Conservation (phyloP, 2,113 vertebrate genomes). For the Dascyllus trimaculatus region DNA sequence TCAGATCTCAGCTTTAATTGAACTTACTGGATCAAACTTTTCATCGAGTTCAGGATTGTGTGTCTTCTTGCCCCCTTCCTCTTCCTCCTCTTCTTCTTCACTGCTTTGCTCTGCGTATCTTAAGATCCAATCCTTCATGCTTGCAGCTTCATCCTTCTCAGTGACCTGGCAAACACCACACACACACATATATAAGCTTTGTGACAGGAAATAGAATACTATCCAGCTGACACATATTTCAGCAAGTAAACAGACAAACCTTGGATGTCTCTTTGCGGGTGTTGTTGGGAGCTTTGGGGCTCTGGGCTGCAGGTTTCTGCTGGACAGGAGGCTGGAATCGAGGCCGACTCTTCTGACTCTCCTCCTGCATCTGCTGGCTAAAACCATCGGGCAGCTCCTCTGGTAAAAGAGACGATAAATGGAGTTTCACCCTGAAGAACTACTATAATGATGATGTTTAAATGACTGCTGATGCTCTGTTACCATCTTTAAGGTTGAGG, state of each 20-base stretch:
- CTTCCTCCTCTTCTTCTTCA: conserved; percentile 76
- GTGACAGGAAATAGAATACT: background rate
- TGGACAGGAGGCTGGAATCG: conserved; percentile 86
- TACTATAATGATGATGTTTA: background rate
- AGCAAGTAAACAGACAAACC: conserved; percentile 74
- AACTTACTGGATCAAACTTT: conserved; percentile 94
- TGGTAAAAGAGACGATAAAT: conserved; percentile 60
- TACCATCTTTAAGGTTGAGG: conserved; percentile 95
- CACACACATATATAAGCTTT: background rate
- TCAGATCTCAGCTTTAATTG: background rate
- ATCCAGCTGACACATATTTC: background rate
- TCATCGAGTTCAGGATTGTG: conserved; percentile 84
- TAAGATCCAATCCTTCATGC: conserved; percentile 96
- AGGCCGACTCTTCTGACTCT: conserved; percentile 88
- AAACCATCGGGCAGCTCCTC: conserved; percentile 97
- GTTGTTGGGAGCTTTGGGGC: conserved; percentile 64
- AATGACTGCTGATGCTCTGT: background rate
- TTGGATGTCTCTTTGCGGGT: conserved; percentile 74
- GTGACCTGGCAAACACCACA: conserved; percentile 52
- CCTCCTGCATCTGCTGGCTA: conserved; percentile 94
- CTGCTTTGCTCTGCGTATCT: conserved; percentile 90
- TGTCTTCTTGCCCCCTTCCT: conserved; percentile 55
- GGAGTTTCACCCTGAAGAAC: background rate
- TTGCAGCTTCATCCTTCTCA: conserved; percentile 83
- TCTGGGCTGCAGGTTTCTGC: conserved; percentile 46